These are phyloP conservation scores for Athene noctua DNA, from an alignment of 2,113 vertebrate genomes.

Conservation along the genomic window DNA sequence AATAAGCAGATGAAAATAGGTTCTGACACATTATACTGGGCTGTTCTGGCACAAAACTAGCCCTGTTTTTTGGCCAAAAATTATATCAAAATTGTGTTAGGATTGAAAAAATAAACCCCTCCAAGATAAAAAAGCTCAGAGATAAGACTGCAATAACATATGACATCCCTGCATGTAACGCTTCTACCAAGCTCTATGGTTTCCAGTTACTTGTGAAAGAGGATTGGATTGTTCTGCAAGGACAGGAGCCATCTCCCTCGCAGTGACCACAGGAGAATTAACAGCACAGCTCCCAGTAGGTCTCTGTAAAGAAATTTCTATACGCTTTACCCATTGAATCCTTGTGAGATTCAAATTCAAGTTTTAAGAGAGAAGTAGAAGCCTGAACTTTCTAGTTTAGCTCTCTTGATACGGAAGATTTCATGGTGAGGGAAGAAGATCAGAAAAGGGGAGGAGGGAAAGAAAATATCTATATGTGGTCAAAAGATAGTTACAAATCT, in stretches of 20 bases:
- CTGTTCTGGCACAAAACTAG: background rate
- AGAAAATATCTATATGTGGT: background rate
- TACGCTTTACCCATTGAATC: background rate
- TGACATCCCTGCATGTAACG: background rate
- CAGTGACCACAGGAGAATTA: background rate
- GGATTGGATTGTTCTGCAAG: background rate
- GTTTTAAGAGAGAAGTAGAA: background rate
- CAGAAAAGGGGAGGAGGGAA: background rate
- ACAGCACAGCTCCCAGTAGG: background rate
- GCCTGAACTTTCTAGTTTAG: background rate
- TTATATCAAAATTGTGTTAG: background rate
- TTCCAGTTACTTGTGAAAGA: background rate
- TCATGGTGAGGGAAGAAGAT: background rate
- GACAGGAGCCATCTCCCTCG: background rate
- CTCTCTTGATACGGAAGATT: background rate
- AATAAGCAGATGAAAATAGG: slow-evolving; percentile 37
- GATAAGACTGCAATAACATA: background rate
- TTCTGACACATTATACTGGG: slow-evolving; percentile 19
- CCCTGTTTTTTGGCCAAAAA: background rate
- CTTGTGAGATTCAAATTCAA: background rate
- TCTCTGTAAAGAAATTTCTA: background rate
- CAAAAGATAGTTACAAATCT: background rate
- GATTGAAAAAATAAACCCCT: background rate
- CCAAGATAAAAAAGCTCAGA: background rate
- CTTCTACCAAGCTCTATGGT: background rate